These are phyloP conservation scores for Sclerurus mexicanus DNA, from an alignment of 2,113 vertebrate species.

Conservation along the genomic window DNA sequence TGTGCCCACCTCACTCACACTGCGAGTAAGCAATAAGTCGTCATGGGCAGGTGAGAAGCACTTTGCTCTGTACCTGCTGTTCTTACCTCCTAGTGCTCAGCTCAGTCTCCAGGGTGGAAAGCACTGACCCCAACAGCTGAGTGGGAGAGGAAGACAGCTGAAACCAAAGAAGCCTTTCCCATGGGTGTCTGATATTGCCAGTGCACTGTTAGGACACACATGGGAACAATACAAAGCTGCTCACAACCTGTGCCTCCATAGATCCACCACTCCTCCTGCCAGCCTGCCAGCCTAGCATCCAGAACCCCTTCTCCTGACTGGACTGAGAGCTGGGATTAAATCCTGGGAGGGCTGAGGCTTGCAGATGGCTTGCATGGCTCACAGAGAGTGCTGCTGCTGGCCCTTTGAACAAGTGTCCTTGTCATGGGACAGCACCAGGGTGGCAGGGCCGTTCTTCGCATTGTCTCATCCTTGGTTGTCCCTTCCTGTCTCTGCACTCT, in stretches of 20 bases:
- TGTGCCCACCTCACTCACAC: background rate
- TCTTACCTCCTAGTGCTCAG: background rate
- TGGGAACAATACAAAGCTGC: background rate
- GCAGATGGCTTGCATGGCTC: background rate
- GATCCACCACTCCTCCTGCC: background rate
- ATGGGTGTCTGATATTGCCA: background rate
- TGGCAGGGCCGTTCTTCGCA: constrained; percentile 13
- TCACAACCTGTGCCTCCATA: background rate
- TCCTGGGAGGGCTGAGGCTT: background rate
- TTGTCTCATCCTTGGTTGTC: background rate
- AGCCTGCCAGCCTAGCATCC: background rate
- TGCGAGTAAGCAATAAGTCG: background rate
- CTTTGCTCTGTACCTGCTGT: background rate
- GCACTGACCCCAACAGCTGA: rapidly evolving
- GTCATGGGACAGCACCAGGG: background rate
- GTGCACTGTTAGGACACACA: background rate
- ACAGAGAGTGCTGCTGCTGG: background rate
- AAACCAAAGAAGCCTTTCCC: background rate
- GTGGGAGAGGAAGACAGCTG: background rate
- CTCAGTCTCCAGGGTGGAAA: background rate
- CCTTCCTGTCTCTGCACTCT: constrained; percentile 14
- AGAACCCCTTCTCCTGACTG: background rate
- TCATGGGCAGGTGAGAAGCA: rapidly evolving
- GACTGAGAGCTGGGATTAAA: background rate
- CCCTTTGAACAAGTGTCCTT: background rate